Conservation (phyloP, 2,113 vertebrate genomes). For the Neomonachus schauinslandi region DNA sequence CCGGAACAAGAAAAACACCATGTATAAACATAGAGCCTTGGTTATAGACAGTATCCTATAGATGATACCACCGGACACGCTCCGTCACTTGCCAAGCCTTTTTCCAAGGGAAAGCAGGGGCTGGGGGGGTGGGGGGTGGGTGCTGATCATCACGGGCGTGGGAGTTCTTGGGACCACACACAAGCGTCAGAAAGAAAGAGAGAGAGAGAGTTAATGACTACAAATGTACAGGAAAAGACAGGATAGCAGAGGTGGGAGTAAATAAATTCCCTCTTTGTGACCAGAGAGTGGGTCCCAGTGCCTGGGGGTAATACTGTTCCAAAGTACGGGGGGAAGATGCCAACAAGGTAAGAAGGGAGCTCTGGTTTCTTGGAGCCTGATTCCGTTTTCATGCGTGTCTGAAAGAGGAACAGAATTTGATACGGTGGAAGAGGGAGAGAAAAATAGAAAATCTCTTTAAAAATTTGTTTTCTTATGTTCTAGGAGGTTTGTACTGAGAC, state of each 20-base stretch:
- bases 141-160: neutral
- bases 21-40: neutral
- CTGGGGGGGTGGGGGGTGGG: fast-evolving
- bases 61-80: fast-evolving
- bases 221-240: neutral
- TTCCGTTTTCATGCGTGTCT: neutral
- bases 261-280: neutral
- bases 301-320: neutral
- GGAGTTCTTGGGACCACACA: neutral
- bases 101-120: neutral
- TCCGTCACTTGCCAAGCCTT: neutral
- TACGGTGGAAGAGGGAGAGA: neutral
- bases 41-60: neutral
- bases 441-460: neutral
- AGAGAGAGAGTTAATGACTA: neutral
- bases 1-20: neutral
- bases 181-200: neutral
- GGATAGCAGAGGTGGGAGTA: neutral
- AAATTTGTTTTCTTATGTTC: neutral
- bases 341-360: neutral
- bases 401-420: neutral
- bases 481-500: neutral
- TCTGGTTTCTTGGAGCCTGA: neutral
- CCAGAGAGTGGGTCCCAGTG: neutral
- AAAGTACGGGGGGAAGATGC: neutral